Conservation (phyloP, 2,888 invertebrate species). For the Clostera curtula region DNA sequence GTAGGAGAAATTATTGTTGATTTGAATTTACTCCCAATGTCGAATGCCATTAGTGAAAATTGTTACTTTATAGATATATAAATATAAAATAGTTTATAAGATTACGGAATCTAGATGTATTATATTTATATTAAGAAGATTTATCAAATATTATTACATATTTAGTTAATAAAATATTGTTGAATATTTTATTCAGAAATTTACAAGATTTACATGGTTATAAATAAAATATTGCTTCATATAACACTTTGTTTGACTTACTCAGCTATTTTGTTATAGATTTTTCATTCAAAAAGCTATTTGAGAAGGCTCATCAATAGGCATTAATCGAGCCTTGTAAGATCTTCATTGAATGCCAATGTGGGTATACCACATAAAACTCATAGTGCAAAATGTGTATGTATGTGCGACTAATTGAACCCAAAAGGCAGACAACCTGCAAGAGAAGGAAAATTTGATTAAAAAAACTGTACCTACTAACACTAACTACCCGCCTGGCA, state of each 20-base stretch:
- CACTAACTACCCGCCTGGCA: too few species aligned
- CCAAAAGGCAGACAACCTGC: too few species aligned
- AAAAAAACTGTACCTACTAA: too few species aligned
- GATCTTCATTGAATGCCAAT: too few species aligned
- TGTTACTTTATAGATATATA: constrained; percentile 20
- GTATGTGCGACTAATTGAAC: too few species aligned
- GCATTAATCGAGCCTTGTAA: too few species aligned
- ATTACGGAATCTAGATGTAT: constrained; percentile 20
- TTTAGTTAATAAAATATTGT: constrained; percentile 52
- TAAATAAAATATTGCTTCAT: constrained; percentile 63
- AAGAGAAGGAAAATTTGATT: too few species aligned
- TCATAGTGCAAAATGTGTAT: too few species aligned
- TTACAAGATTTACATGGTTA: constrained; percentile 70
- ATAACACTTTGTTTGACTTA: constrained; percentile 14
- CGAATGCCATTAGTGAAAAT: constrained; percentile 59
- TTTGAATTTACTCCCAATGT: constrained; percentile 29
- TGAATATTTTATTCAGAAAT: constrained; percentile 67
- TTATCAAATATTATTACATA: constrained; percentile 26
- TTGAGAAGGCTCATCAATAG: too few species aligned
- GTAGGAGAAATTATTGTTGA: constrained; percentile 20
- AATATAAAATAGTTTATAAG: constrained; percentile 13
- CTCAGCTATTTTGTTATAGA: too few species aligned
- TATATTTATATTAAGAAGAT: constrained; percentile 31
- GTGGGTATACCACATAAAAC: too few species aligned
- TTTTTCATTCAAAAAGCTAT: too few species aligned